Base-by-base conservation (phyloP, 2,888 invertebrate genomes). In the Gryllus longicercus region DNA sequence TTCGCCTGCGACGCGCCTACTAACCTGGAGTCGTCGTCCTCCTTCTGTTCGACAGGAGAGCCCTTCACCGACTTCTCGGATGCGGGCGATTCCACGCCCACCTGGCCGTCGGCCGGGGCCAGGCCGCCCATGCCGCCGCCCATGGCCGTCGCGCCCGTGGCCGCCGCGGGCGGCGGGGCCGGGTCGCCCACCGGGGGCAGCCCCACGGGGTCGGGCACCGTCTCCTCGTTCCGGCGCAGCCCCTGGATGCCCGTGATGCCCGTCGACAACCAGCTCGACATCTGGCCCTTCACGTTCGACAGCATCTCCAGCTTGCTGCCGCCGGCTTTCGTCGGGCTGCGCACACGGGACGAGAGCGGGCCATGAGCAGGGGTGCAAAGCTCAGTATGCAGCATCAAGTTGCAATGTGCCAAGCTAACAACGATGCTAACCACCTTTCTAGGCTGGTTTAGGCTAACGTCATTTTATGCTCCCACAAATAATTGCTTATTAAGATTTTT, bases 11-110 rank as follows among this genome's bases (percentile, higher is more conserved):
- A 0, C 38, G 63, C 14, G 63, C 1, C n/a, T 81, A 23, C 77
- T 80, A 92, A 94, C 94, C 94, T 94, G 88, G 94, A 94, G 89
- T 95, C 94, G 87, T 96, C 95, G 88, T 96, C 95, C 85, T 95
- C 95, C 87, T 91, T 91, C 86, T 89, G 85, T 83, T 87, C 85
- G 82, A 83, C 81, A 50, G 85, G 84, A 16, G 86, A 85, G 63
- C 85, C 86, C 81, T 82, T 82, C 8, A 81, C 81, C 11, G 82
- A 81, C 50, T 83, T 82, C 78, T 83, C 83, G 51, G 78, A 77
- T 82, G 89, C 88, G 8, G 88, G 85, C 11, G 88, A 86, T 82
- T 91, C 89, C 50, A 80, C 83, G 14, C 4, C n/a, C 5, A 5
- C 0, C 81, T 16, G 75, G 51, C 80, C 82, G 14, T 14, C n/a